Evolutionary conservation across 2,888 invertebrate genomes (phyloP), one percentile per base, ranked within the genome.

Genomic region (Troglohyphantes excavatus): DNA sequence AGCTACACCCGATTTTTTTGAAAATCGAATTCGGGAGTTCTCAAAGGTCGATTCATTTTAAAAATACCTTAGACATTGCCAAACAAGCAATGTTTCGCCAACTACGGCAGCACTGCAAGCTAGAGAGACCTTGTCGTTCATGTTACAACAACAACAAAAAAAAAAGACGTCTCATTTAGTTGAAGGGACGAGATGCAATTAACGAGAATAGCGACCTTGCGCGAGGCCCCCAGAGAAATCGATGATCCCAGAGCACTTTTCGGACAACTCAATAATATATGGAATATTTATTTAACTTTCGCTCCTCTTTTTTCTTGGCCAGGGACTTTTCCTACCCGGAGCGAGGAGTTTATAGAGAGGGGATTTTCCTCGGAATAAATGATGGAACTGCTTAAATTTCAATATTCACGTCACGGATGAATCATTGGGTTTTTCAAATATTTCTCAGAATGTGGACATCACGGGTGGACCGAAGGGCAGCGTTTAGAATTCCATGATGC

Each of bases 181-280:
- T 70, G 53, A 39, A 43, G 46, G 23, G 26, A 11, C n/a, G 59
- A 19, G 26, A 65, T 23, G 23, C 11, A 73, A 70, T 59, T 21
- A 61, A 72, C 53, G 81, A 33, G 70, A 39, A 33, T 61, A 82
- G 23, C 23, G 82, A 70, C 82, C 82, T 82, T 82, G 70, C 39
- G 9, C 9, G n/a, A 63, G 61, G n/a, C 21, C 59, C 29, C 27
- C 29, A 23, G 26, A 17, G 53, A 81, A 75, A 81, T 81, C 81
- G 81, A 81, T 53, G 53, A 13, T 68, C 26, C 53, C 11, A 9
- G 21, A 81, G 27, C 53, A 67, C 59, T 59, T 75, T 59, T 76
- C 61, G 29, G 21, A 21, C 61, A 53, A 7, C 73, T 17, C 0
- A 39, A 39, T 39, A 39, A 53, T n/a, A n/a, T 13, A 53, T n/a